phyloP scores from a whole-genome alignment of 2,113 vertebrate species.

The Calidris pygmaea region DNA sequence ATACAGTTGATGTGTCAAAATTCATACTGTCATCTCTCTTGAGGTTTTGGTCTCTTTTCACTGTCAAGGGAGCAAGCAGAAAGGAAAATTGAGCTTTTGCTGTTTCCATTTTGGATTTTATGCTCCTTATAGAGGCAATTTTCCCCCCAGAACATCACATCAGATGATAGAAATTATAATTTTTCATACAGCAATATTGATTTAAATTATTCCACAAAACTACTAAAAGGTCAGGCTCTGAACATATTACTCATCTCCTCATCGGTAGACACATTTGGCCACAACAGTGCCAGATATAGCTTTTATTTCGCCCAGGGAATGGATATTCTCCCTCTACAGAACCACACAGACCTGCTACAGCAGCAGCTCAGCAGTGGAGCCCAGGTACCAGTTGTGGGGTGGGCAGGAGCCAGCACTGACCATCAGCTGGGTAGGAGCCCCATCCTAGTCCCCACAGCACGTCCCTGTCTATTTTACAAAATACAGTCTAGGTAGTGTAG shows the following conservation, averaged over 20 bases:
- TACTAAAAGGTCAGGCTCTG: constrained; percentile 5
- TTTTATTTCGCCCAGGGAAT: background rate
- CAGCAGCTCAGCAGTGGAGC: background rate
- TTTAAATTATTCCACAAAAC: constrained; percentile 16
- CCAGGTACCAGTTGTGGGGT: background rate
- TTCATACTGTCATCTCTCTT: background rate
- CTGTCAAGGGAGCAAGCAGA: background rate
- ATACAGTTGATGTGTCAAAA: background rate
- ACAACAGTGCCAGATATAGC: background rate
- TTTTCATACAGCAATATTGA: background rate
- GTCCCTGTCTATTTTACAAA: background rate
- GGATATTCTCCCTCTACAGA: background rate
- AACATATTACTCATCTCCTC: background rate
- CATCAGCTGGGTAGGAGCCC: background rate
- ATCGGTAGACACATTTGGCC: background rate
- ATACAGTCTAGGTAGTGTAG: background rate
- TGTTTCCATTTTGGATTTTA: background rate
- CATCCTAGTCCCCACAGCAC: background rate
- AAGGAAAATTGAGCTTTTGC: background rate
- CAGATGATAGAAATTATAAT: constrained; percentile 20
- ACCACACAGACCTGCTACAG: background rate
- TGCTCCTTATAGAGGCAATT: background rate
- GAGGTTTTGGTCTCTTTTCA: background rate
- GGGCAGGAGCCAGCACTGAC: background rate
- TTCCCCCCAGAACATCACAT: background rate